Percentiles rank a stretch among this genome's conserved stretches.
phyloP scores from a whole-genome alignment of 2,113 vertebrate genomes.

The Saguinus imperator region DNA sequence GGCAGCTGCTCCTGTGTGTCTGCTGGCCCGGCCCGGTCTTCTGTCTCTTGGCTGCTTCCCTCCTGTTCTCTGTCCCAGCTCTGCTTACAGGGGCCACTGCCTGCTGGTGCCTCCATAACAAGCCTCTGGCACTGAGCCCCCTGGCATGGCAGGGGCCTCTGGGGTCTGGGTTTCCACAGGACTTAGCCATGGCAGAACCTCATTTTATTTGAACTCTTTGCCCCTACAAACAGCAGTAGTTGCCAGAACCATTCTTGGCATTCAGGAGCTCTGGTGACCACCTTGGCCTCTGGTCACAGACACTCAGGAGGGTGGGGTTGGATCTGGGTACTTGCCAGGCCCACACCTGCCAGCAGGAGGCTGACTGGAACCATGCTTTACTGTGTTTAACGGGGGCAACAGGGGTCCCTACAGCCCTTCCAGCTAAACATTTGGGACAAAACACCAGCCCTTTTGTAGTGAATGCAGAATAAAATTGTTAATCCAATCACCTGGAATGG shows the following conservation, averaged over 20 bases:
- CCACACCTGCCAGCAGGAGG: not conserved
- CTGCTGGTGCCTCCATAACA: not conserved
- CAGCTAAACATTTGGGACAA: not conserved
- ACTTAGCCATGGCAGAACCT: not conserved
- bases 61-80: not conserved
- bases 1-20: not conserved
- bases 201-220: not conserved
- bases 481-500: not conserved
- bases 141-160: not conserved
- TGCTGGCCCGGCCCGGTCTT: not conserved
- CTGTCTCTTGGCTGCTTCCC: not conserved
- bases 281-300: not conserved
- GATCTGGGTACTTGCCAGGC: not conserved
- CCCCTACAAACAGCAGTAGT: not conserved
- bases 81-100: not conserved
- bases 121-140: not conserved
- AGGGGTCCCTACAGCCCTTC: not conserved
- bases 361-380: not conserved
- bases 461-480: slow-evolving; percentile 49
- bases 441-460: slow-evolving; percentile 52
- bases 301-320: not conserved
- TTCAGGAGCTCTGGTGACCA: not conserved
- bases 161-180: not conserved
- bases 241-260: not conserved
- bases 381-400: not conserved